phyloP scores from a whole-genome alignment of 2,113 vertebrate species.

The Myrmecobius fasciatus region DNA sequence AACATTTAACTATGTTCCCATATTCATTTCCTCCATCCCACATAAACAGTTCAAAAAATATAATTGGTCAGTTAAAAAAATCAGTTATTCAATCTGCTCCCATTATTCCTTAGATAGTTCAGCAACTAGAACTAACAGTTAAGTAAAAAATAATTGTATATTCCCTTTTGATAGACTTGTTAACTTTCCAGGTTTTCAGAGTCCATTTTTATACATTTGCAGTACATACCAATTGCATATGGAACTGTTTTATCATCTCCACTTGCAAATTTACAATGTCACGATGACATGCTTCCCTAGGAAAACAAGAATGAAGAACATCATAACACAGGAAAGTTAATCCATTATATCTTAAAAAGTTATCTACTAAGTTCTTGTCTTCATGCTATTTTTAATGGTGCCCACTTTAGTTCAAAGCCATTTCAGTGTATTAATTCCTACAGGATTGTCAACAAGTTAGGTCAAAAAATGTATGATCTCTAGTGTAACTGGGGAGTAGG shows the following conservation, averaged over 20 bases:
- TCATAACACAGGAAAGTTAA: not conserved
- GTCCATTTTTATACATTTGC: slow-evolving; percentile 37
- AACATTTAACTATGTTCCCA: not conserved
- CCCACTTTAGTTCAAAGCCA: not conserved
- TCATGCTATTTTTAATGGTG: not conserved
- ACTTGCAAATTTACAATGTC: slow-evolving; percentile 98
- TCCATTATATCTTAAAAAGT: not conserved
- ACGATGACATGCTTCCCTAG: slow-evolving; percentile 93
- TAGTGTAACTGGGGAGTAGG: not conserved
- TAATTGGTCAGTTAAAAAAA: slow-evolving; percentile 20
- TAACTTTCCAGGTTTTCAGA: not conserved
- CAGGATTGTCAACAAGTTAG: not conserved
- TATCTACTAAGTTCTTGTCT: not conserved
- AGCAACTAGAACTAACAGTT: slow-evolving; percentile 13
- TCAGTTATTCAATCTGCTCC: slow-evolving; percentile 39
- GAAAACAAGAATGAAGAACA: slow-evolving; percentile 55
- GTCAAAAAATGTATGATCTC: not conserved
- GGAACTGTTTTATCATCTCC: slow-evolving; percentile 99
- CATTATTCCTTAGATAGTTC: slow-evolving; percentile 27
- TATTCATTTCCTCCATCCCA: not conserved
- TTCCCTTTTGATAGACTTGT: not conserved
- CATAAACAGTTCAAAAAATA: slow-evolving; percentile 24
- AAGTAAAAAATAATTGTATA: slow-evolving; percentile 15
- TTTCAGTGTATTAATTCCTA: not conserved
- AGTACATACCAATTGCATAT: slow-evolving; percentile 93